Evolutionary conservation across 2,113 vertebrate genomes (phyloP).

Genomic region (Columba janthina): DNA sequence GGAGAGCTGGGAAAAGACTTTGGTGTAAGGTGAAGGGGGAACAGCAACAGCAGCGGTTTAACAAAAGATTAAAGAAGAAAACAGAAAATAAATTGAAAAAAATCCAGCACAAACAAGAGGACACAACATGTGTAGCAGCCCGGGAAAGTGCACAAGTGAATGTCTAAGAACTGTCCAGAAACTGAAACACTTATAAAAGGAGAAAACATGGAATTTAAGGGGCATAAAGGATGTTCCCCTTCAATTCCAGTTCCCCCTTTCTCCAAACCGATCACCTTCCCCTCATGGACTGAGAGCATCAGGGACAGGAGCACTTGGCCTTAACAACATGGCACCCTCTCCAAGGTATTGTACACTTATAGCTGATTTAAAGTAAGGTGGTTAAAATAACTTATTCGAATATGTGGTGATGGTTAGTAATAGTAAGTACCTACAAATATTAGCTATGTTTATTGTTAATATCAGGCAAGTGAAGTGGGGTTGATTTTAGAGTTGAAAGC

Average conservation of each 20-base stretch:
- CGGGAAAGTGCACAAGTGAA: neutral
- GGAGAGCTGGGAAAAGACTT: neutral
- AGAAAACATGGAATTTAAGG: neutral
- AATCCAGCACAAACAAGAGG: neutral
- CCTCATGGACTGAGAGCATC: neutral
- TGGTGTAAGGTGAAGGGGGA: neutral
- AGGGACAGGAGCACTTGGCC: neutral
- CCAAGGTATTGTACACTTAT: neutral
- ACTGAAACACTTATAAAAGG: neutral
- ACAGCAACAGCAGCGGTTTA: neutral
- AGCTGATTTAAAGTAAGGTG: neutral
- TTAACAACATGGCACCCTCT: accelerated
- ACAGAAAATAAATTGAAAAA: neutral
- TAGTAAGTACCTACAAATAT: neutral
- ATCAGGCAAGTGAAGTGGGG: neutral
- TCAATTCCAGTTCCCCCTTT: neutral
- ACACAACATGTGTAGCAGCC: neutral
- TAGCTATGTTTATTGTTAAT: neutral
- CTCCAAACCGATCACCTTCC: neutral
- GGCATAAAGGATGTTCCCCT: neutral
- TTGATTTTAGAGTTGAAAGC: neutral
- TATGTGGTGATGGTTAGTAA: neutral
- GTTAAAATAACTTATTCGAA: neutral
- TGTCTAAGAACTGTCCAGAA: neutral
- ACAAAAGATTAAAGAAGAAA: neutral